Conservation (phyloP, 2,797 vertebrate genomes). For the Diglossa cyanea region DNA sequence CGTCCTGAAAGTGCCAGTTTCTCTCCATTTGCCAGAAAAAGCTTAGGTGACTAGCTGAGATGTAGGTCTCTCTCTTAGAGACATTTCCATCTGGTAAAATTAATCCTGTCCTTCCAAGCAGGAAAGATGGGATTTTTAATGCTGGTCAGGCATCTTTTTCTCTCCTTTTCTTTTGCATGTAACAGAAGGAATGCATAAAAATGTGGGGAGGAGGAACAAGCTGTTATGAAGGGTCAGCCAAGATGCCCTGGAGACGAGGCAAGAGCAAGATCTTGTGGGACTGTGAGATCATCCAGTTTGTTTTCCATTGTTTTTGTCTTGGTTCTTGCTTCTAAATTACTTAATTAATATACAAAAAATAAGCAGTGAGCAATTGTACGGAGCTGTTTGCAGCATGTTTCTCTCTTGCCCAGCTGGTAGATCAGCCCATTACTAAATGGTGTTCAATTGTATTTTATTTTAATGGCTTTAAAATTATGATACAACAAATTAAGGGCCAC, state of each 20-base stretch:
- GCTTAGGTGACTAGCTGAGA: conserved; percentile 20
- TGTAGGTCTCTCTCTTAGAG: not conserved
- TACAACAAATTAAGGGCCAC: not conserved
- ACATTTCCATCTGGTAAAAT: conserved; percentile 11
- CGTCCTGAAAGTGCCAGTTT: conserved; percentile 61
- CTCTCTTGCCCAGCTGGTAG: not conserved
- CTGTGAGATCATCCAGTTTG: conserved; percentile 8
- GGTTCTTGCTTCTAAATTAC: conserved; percentile 31
- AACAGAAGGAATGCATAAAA: conserved; percentile 14
- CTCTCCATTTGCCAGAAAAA: not conserved
- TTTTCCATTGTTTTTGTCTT: conserved; percentile 33
- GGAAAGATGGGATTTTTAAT: not conserved
- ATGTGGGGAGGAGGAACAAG: not conserved
- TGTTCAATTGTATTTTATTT: conserved; percentile 1
- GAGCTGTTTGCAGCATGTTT: conserved; percentile 8
- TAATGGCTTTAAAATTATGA: not conserved
- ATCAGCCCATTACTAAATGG: not conserved
- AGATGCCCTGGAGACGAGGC: conserved; percentile 2
- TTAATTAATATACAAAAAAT: conserved; percentile 33
- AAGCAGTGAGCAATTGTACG: conserved; percentile 11
- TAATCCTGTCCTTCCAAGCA: conserved; percentile 18
- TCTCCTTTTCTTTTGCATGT: not conserved
- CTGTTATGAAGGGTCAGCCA: conserved; percentile 12
- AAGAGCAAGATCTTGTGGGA: not conserved
- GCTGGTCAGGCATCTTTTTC: not conserved